Base-by-base conservation (phyloP, 1,140 invertebrate species). In the Rhagoletis pomonella region DNA sequence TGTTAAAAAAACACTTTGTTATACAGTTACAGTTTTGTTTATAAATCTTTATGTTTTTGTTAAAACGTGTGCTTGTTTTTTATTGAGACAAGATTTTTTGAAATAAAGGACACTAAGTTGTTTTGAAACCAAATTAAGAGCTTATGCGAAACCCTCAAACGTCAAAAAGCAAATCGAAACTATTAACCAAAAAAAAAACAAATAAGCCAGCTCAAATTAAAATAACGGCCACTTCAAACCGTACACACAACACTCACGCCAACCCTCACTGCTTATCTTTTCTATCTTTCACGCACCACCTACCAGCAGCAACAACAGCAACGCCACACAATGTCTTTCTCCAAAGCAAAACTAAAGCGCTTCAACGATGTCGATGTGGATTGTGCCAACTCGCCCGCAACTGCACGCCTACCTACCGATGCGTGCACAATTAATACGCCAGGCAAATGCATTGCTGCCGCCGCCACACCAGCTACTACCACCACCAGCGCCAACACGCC, bases 291-390 rank as follows among this genome's bases (percentile, higher is more conserved):
- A 81, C 44, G 47, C 47, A 81, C 14, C 47, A 77, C 44, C 42
- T 64, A 62, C 59, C 42, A 47, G 50, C 39, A 87, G 29, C n/a
- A n/a, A 87, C 39, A 67, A 81, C 44, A 64, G 47, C 44, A 65
- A 39, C n/a, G 55, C 39, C 9, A 86, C 62, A 84, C 50, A 29
- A 92, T 92, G 91, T 92, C 92, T 64, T 92, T 93, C 86, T 92
- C 92, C 87, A 93, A 93, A 89, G 92, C 91, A 64, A 93, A 92
- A 88, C 90, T 93, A 85, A 93, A 92, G 88, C 91, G 92, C 77
- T 93, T 93, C 86, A 93, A 93, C 44, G 92, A 93, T 65, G 90
- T 92, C 87, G 91, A 92, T 88, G 90, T 92, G 62, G 89, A 89
- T 19, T 92, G 90, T 44, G 90, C 89, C 47, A 90, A 89, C 47